Conservation (phyloP, 1,140 invertebrate species). For the Pogonognathellus flavescens region DNA sequence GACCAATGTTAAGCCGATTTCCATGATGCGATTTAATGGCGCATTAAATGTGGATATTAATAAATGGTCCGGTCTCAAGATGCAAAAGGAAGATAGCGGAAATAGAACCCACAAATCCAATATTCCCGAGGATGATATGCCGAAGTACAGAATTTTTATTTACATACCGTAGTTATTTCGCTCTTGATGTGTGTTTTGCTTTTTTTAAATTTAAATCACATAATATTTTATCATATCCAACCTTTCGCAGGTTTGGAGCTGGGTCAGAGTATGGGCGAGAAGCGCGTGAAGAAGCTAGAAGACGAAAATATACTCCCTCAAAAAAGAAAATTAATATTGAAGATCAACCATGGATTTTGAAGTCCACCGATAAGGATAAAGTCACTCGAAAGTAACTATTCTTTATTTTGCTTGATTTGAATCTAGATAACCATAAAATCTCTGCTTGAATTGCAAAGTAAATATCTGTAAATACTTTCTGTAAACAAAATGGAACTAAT, state of each 20-base stretch:
- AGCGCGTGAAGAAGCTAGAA: constrained; percentile 90
- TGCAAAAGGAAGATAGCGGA: constrained; percentile 92
- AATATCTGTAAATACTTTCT: background rate
- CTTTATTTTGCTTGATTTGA: background rate
- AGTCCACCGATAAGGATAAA: constrained; percentile 81
- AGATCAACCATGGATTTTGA: constrained; percentile 95
- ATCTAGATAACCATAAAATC: background rate
- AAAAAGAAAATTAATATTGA: constrained; percentile 90
- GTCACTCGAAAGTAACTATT: constrained; percentile 79
- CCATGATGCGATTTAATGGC: constrained; percentile 93
- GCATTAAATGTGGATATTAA: constrained; percentile 89
- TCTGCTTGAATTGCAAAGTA: too few relatives aligned
- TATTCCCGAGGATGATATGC: constrained; percentile 86
- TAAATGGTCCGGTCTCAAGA: constrained; percentile 90
- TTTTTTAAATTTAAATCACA: too few relatives aligned
- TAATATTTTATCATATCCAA: background rate
- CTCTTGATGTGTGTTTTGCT: too few relatives aligned
- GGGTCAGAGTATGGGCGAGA: constrained; percentile 82
- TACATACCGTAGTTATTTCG: too few relatives aligned
- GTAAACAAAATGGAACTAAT: background rate
- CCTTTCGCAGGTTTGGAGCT: constrained; percentile 72
- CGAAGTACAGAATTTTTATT: constrained; percentile 75
- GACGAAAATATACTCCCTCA: constrained; percentile 92
- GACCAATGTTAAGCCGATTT: constrained; percentile 82
- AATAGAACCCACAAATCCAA: constrained; percentile 81